Base-by-base conservation (phyloP, 2,888 invertebrate genomes). In the Apeira syringaria region DNA sequence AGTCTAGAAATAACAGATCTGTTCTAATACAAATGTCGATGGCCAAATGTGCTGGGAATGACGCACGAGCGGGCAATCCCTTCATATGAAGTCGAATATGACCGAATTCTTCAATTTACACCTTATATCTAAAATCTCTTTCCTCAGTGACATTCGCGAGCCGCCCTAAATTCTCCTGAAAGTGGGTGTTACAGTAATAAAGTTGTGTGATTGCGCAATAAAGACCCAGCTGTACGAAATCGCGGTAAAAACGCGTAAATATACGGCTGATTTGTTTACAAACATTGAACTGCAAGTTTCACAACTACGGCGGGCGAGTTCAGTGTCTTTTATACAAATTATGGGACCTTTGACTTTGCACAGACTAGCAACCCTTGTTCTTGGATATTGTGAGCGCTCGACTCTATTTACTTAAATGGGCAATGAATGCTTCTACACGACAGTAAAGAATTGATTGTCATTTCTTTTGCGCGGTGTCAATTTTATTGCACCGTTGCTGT, bases 401-500 rank as follows among this genome's bases (percentile, higher is more conserved):
- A 15, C 31, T 35, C 68, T 66, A 69, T 74, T 69, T 64, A 63
- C 61, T 63, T 63, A 60, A 31, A 36, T 35, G 56, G 68, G 62
- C 70, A 68, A 71, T 75, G 67, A n/a, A n/a, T 59, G 61, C 58
- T 67, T 59, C 53, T 47, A 63, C 32, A 44, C 57, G 56, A 64
- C 68, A 79, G 76, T 75, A 80, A 2, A 76, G 79, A 79, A 82
- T 79, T 72, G 76, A 74, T 72, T 70, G 70, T 74, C 67, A 60
- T 65, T 74, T n/a, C n/a, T n/a, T 80, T 65, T 68, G 62, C 55
- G 54, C 51, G 32, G 56, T 78, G 80, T 80, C 74, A 78, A 68
- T 81, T 85, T 83, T 85, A 77, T 74, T 67, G 79, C 79, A 63
- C 64, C 61, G 76, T 82, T 82, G 82, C 81, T 82, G 82, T 80